Base-by-base conservation (phyloP, 1,140 invertebrate species). In the Thereuonema tuberculata region DNA sequence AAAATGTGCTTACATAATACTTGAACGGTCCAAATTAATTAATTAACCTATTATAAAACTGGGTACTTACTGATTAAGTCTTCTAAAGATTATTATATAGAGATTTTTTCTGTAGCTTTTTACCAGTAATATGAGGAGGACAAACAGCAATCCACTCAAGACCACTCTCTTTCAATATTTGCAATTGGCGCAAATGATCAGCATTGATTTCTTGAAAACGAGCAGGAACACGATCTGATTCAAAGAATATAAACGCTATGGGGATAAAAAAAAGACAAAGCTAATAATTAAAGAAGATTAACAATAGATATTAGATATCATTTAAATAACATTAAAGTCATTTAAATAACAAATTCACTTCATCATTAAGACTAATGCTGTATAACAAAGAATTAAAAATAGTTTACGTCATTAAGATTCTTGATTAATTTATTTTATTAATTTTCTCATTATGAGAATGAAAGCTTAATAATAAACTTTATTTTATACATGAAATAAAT, bases 81-180 rank as follows among this genome's bases (percentile, higher is more conserved):
- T n/a, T n/a, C n/a, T n/a, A n/a, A n/a, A n/a, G n/a, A n/a, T 60
- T 60, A 17, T 24, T 54, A 49, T 27, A 20, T 23, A 43, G 60
- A 26, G 43, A 21, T n/a, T n/a, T 12, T 43, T n/a, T 43, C 37
- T 12, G n/a, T 43, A 48, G 25, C 37, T 23, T 68, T 65, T 73
- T 71, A 83, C 83, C 82, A 66, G 84, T 79, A 70, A 91, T 90
- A 66, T 89, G 86, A 17, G 87, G 87, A 28, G 89, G 86, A 64
- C 85, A 79, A 25, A 89, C 78, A 3, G 85, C 85, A 65, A 90
- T 78, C 77, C 82, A 92, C 60, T 89, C 82, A 48, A 87, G 70
- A 54, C 70, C 67, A 0, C 75, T 82, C 0, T 75, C 75, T 69
- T 85, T 83, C 14, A 88, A 67, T 26, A 79, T 70, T 57, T 86